Conservation (phyloP, 2,797 vertebrate species). For the Cyclopterus lumpus region DNA sequence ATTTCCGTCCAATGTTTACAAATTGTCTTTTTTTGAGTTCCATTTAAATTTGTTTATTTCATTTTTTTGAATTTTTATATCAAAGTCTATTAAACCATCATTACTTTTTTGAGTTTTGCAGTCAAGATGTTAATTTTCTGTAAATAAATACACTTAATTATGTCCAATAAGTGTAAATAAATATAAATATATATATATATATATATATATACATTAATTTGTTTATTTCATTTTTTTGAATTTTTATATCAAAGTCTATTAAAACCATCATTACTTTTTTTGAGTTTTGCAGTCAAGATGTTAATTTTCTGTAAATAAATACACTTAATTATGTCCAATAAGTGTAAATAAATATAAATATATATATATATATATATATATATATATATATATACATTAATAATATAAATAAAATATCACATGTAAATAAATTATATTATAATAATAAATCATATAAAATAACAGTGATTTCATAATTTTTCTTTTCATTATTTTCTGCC, state of each 20-base stretch:
- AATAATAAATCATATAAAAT: no score
- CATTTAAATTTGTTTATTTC: not conserved
- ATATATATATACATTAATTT: no score
- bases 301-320: not conserved
- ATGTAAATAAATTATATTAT: no score
- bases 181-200: no score
- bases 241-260: not conserved
- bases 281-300: not conserved
- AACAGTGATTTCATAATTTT: no score
- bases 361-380: no score
- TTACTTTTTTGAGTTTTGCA: not conserved
- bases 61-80: not conserved
- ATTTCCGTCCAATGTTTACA: not conserved
- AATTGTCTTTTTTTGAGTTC: not conserved
- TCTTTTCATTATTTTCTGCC: rapidly evolving
- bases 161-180: no score
- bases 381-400: no score
- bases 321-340: no score
- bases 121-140: not conserved
- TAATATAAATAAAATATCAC: no score
- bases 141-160: no score
- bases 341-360: no score
- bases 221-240: not conserved
- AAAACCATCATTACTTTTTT: not conserved
- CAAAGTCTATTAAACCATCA: not conserved